Conservation (phyloP, 2,888 invertebrate species). For the Bellardia pandia region DNA sequence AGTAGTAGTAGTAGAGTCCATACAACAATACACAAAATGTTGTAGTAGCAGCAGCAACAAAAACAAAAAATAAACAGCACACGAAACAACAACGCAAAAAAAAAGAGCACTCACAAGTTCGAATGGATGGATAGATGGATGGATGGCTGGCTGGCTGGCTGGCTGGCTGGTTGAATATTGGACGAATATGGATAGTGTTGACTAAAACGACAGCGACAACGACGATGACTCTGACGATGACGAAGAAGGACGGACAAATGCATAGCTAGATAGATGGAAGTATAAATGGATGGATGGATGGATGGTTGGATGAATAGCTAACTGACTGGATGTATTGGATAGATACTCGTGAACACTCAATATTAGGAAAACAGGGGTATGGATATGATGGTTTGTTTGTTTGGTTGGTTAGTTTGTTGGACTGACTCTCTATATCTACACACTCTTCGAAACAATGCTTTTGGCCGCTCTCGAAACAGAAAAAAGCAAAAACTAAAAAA, state of each 20-base stretch:
- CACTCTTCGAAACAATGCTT: slow-evolving; percentile 8
- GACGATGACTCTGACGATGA: slow-evolving; percentile 27
- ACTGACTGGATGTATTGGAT: slow-evolving; percentile 56
- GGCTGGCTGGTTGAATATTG: slow-evolving; percentile 44
- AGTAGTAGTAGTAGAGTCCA: slow-evolving; percentile 49
- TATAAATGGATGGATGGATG: slow-evolving; percentile 1
- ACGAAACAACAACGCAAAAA: slow-evolving; percentile 31
- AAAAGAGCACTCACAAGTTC: slow-evolving; percentile 56
- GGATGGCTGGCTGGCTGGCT: slow-evolving; percentile 51
- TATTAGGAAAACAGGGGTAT: slow-evolving; percentile 8
- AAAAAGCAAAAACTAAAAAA: not conserved
- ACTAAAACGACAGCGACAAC: slow-evolving; percentile 49
- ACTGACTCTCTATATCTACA: slow-evolving; percentile 18
- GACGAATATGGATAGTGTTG: slow-evolving; percentile 46
- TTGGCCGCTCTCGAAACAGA: not conserved
- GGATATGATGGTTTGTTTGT: slow-evolving; percentile 36
- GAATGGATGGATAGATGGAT: slow-evolving; percentile 55
- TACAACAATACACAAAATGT: slow-evolving; percentile 47
- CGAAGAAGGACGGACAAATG: slow-evolving; percentile 34
- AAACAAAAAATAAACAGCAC: slow-evolving; percentile 27
- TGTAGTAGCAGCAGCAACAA: slow-evolving; percentile 57
- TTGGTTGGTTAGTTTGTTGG: slow-evolving; percentile 14
- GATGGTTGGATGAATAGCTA: slow-evolving; percentile 57
- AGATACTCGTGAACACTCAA: slow-evolving; percentile 34
- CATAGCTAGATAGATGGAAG: slow-evolving; percentile 21